phyloP scores from a whole-genome alignment of 2,113 vertebrate species.

The Passerina amoena region DNA sequence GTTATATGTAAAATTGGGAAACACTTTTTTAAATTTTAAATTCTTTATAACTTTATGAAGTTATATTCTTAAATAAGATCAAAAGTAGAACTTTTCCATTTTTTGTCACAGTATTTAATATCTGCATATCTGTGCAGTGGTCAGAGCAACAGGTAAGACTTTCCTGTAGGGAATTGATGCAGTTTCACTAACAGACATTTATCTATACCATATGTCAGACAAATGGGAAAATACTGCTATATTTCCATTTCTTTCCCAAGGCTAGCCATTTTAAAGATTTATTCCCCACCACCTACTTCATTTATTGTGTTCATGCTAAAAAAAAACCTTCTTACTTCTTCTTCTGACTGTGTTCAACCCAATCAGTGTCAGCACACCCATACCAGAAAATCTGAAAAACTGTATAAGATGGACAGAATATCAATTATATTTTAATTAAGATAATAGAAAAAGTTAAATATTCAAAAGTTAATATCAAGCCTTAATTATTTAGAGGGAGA shows the following conservation, averaged over 20 bases:
- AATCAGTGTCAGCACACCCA: neutral
- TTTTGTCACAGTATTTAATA: neutral
- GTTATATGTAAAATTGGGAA: neutral
- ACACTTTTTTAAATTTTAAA: neutral
- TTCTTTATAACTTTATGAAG: neutral
- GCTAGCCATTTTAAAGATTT: slow-evolving; percentile 39
- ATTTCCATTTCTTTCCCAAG: slow-evolving; percentile 29
- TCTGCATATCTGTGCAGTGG: neutral
- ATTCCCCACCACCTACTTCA: neutral
- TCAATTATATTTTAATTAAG: neutral
- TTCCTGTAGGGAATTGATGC: neutral
- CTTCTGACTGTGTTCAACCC: neutral
- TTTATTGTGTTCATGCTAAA: neutral
- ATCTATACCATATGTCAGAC: neutral
- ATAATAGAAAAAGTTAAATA: neutral
- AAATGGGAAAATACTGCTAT: neutral
- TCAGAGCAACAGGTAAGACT: neutral
- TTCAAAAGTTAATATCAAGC: neutral
- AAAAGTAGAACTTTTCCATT: neutral
- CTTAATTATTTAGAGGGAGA: neutral
- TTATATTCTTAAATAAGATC: neutral
- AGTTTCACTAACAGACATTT: neutral
- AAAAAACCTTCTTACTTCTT: neutral
- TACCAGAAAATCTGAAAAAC: neutral
- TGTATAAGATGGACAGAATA: neutral